Conservation (phyloP, 1,140 invertebrate species). For the Telenomus remus region DNA sequence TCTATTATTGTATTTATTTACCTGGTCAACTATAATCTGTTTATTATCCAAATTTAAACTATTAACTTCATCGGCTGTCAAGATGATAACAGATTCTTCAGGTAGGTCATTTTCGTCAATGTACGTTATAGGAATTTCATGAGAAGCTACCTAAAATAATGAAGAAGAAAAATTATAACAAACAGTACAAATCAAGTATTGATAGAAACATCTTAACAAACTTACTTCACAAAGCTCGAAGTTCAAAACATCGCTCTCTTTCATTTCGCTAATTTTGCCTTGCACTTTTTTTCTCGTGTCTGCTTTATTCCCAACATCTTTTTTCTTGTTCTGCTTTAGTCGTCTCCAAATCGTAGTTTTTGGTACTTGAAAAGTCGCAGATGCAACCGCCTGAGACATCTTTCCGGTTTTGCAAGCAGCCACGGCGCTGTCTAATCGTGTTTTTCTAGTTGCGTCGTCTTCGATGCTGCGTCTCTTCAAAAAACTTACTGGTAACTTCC, state of each 20-base stretch:
- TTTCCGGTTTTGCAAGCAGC: conserved; percentile 76
- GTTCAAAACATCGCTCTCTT: conserved; percentile 35
- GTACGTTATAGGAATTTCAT: conserved; percentile 72
- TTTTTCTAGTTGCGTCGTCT: conserved; percentile 73
- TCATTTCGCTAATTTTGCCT: conserved; percentile 51
- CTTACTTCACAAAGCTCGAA: conserved; percentile 66
- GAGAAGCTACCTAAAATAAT: conserved; percentile 46
- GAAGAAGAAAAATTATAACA: conserved; percentile 7
- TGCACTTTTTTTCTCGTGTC: conserved; percentile 26
- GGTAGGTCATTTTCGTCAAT: conserved; percentile 70
- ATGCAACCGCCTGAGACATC: conserved; percentile 79
- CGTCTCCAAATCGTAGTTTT: conserved; percentile 80
- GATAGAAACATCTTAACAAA: background rate
- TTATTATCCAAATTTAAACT: conserved; percentile 66
- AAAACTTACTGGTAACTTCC: conserved; percentile 75
- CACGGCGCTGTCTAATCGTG: conserved; percentile 77
- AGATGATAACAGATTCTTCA: conserved; percentile 71
- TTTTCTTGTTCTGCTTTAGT: conserved; percentile 70
- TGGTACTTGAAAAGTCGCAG: conserved; percentile 76
- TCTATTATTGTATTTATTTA: conserved; percentile 22
- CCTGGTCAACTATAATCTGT: conserved; percentile 69
- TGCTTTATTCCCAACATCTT: conserved; percentile 29
- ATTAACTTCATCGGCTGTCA: conserved; percentile 68
- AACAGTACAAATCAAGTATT: background rate
- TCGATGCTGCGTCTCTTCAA: conserved; percentile 74